Percentiles rank a stretch among this genome's conserved stretches.
These are phyloP conservation scores for Acrocephalus scirpaceus DNA, from an alignment of 2,797 vertebrate genomes.

Conservation along the genomic window DNA sequence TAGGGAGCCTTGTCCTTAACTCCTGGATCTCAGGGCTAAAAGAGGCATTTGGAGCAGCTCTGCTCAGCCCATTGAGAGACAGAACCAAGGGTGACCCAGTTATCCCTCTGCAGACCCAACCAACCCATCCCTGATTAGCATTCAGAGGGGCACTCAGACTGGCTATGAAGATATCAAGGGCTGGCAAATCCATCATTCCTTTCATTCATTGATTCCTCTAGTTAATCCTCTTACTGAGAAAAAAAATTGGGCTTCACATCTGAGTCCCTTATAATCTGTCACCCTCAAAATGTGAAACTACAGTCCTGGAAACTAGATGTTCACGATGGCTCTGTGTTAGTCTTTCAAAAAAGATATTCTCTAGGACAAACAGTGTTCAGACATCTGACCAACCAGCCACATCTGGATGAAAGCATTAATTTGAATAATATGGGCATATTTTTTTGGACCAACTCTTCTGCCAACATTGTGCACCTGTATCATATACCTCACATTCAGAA, in stretches of 20 bases:
- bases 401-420: neutral
- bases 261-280: neutral
- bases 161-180: slow-evolving; percentile 24
- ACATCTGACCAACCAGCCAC: neutral
- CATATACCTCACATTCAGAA: neutral
- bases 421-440: neutral
- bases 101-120: neutral
- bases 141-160: neutral
- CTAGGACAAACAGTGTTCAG: neutral
- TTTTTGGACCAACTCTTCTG: neutral
- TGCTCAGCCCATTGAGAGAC: neutral
- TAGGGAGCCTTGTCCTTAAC: neutral
- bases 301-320: neutral
- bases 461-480: neutral
- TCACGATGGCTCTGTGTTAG: neutral
- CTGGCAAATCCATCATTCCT: neutral
- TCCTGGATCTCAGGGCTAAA: neutral
- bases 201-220: slow-evolving; percentile 19
- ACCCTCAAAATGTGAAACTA: neutral
- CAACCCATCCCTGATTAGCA: neutral
- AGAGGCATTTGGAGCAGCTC: neutral
- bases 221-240: slow-evolving; percentile 2
- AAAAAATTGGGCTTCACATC: neutral
- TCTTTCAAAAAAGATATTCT: neutral
- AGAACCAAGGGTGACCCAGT: neutral